Base-by-base conservation (phyloP, 1,140 invertebrate species). In the Lordiphosa mommai region DNA sequence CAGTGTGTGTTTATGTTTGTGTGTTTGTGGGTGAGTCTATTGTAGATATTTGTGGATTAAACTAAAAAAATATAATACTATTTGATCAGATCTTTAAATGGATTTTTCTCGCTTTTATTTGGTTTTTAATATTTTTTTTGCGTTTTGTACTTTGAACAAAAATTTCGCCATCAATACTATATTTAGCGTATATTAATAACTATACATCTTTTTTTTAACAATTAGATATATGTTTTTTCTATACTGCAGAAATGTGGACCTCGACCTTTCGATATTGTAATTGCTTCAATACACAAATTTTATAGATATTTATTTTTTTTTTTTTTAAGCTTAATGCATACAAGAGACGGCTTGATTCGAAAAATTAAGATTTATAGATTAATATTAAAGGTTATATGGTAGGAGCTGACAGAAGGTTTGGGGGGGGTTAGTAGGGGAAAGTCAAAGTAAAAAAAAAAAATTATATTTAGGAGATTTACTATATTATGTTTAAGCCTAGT, bases 121-220 rank as follows among this genome's bases (percentile, higher is more conserved):
- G 37, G 50, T 14, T 40, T 46, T 46, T 10, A 30, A 53, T 52
- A 33, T 17, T 49, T 76, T 56, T 52, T 37, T 57, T 79, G 44
- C 32, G 59, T 59, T 72, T 84, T 84, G 72, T 61, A 84, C 71
- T 82, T 87, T 87, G 86, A 88, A 88, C 87, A 88, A 88, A 88
- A 88, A 88, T 88, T 82, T 87, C 84, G 86, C 86, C 86, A 88
- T 88, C 86, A 87, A 85, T 87, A 77, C 76, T 84, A 74, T 20
- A 27, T 46, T 77, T 79, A 87, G 74, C 77, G 74, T 85, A 76
- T 76, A 72, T 87, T 74, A 82, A 84, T 58, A 82, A 82, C 76
- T 72, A 82, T 82, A 82, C 77, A 82, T 82, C 76, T 80, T 80
- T 71, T 27, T 43, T 43, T 43, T n/a, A 77, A 67, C 77, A 82